These are phyloP conservation scores for Caretta caretta DNA, from an alignment of 2,113 vertebrate species.

Conservation along the genomic window DNA sequence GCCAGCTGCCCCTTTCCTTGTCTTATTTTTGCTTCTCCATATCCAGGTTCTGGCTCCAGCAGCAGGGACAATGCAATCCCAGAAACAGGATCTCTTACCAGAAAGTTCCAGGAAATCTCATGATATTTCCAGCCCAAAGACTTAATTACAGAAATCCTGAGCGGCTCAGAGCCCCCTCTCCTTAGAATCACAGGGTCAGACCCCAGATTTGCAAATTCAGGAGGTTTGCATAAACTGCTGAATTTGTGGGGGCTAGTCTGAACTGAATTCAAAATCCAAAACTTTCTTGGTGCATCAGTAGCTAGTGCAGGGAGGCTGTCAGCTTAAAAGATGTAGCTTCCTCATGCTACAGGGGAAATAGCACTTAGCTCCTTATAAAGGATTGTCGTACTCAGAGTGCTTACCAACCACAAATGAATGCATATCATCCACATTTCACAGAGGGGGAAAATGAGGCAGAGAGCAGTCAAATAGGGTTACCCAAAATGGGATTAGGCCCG, in stretches of 20 bases:
- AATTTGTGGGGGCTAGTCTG: neutral
- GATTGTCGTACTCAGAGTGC: conserved; percentile 29
- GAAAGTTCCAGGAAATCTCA: conserved; percentile 19
- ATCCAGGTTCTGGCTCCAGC: neutral
- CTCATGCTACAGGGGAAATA: conserved; percentile 50
- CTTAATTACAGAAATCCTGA: neutral
- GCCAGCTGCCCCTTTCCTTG: accelerated
- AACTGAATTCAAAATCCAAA: conserved; percentile 20
- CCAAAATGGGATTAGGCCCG: conserved; percentile 12
- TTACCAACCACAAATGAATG: neutral
- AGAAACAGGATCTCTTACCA: neutral
- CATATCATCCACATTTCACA: conserved; percentile 24
- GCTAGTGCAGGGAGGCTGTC: neutral
- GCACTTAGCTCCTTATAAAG: conserved; percentile 42
- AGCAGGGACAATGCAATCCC: neutral
- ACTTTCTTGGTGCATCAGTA: conserved; percentile 23
- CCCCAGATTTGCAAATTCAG: neutral
- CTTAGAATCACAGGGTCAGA: conserved; percentile 5
- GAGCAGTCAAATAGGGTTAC: neutral
- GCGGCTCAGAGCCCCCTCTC: neutral
- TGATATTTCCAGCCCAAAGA: neutral
- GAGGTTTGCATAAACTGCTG: neutral
- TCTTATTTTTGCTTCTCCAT: neutral
- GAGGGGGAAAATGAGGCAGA: conserved; percentile 23
- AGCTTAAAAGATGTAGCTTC: neutral